These are phyloP conservation scores for Sternotherus odoratus DNA, from an alignment of 2,797 vertebrate species.

Conservation along the genomic window DNA sequence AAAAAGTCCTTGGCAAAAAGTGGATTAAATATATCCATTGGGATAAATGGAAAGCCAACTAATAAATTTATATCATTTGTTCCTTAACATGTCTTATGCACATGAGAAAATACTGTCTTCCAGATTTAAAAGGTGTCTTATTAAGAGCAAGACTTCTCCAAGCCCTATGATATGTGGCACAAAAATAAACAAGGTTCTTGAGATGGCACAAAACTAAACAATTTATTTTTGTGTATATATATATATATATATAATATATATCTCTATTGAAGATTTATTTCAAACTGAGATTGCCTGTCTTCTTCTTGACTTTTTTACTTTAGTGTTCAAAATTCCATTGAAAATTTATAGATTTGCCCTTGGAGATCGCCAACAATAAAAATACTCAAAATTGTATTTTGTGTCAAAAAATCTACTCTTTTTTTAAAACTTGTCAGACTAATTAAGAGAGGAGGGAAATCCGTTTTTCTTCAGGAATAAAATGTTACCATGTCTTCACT, in stretches of 20 bases:
- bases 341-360: background rate
- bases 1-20: background rate
- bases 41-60: background rate
- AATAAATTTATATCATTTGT: background rate
- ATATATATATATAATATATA: background rate
- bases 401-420: background rate
- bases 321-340: background rate
- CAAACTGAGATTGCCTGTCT: accelerated
- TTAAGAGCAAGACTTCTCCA: background rate
- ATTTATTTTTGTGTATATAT: too few relatives aligned
- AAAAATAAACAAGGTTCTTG: background rate
- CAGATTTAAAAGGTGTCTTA: background rate
- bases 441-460: background rate
- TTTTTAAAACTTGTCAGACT: background rate
- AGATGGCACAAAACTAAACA: background rate
- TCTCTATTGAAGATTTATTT: background rate
- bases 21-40: accelerated
- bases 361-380: background rate
- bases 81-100: background rate
- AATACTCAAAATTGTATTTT: background rate
- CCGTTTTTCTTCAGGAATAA: background rate
- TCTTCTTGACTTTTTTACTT: background rate
- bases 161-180: background rate
- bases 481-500: background rate
- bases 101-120: background rate